Base-by-base conservation (phyloP, 2,888 invertebrate species). In the Disparrhopalites patrizii region DNA sequence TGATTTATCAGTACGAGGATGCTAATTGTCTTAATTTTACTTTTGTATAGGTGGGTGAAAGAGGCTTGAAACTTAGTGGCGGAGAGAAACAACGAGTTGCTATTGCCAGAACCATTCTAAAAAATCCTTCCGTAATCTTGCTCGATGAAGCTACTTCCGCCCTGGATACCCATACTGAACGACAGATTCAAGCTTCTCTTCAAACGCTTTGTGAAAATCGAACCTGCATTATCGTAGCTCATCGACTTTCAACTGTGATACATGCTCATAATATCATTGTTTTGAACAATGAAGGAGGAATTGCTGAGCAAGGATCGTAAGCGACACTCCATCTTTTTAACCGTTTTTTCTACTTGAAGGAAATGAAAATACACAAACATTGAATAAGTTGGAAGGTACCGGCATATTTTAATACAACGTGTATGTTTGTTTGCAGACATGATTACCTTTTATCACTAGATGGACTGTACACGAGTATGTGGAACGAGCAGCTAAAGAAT, bases 61-160 rank as follows among this genome's bases (percentile, higher is more conserved):
- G 98, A 77, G 98, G 98, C 4, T 81, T 98, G 66, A 87, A 95
- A 70, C 82, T 98, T 68, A 96, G 96, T 78, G 98, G 98, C 1
- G 98, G 98, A 1, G 98, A 98, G 79, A 98, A 99, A 77, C 98
- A 99, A 79, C 84, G 97, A 72, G 93, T 98, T 65, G 98, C 97
- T 0, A 98, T 98, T 71, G 98, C 98, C 0, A 82, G 98, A 70
- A 97, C 97, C 0, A 83, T 99, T 27, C 83, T 99, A 27, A 98
- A 98, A 79, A 85, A 91, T 2, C 97, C 97, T 0, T 85, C 86
- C 38, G 88, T 97, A 68, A 91, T 98, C 10, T 81, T 98, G 3
- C 81, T 98, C 8, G 98, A 98, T 79, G 98, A 98, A 81, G 97
- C 93, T 1, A 93, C 93, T 0, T 95, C 94, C 62, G 95, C 97